phyloP scores from a whole-genome alignment of 2,888 invertebrate species.

The Arenicola marina region DNA sequence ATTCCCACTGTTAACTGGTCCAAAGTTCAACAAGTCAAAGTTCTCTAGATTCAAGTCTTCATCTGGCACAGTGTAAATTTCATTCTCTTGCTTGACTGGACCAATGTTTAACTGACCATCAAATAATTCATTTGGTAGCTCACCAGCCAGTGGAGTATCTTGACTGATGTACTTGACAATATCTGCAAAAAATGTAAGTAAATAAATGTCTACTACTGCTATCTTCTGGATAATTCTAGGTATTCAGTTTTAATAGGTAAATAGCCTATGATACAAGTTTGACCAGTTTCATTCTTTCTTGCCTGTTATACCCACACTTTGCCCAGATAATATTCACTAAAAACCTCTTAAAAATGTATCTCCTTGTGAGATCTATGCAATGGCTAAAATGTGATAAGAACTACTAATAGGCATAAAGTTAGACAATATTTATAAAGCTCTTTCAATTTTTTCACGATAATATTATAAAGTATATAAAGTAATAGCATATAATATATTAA shows the following conservation, averaged over 20 bases:
- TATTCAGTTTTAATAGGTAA: neutral
- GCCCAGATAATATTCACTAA: too few relatives aligned
- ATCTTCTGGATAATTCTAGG: neutral
- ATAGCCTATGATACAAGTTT: neutral
- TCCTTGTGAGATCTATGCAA: too few relatives aligned
- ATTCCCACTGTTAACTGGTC: neutral
- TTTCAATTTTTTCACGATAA: too few relatives aligned
- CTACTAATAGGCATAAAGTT: too few relatives aligned
- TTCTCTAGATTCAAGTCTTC: neutral
- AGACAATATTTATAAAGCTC: too few relatives aligned
- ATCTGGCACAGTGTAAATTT: neutral
- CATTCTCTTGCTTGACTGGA: constrained; percentile 1
- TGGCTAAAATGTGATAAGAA: too few relatives aligned
- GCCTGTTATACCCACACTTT: too few relatives aligned
- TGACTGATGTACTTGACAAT: neutral
- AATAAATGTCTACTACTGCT: neutral
- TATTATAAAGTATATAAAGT: too few relatives aligned
- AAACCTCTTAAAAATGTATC: too few relatives aligned
- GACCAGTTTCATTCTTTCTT: too few relatives aligned
- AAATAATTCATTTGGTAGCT: neutral
- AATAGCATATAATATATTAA: too few relatives aligned
- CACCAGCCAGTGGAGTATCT: neutral
- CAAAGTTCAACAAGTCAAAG: neutral
- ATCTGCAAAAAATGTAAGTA: neutral
- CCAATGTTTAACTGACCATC: neutral